Conservation (phyloP, 2,888 invertebrate genomes). For the Emmelina monodactyla region DNA sequence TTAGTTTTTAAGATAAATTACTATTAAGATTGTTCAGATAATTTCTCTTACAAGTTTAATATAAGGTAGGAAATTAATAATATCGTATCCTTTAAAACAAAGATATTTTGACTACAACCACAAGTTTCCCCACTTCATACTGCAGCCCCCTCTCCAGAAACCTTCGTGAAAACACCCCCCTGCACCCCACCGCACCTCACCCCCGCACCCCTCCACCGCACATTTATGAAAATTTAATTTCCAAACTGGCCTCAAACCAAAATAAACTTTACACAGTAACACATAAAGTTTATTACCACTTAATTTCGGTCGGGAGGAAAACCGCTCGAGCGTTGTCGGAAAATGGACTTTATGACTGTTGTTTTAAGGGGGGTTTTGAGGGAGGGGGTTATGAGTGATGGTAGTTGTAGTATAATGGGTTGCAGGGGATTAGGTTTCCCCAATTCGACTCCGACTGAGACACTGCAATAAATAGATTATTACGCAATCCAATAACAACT, state of each 20-base stretch:
- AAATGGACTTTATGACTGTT: conserved; percentile 33
- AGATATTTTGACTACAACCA: too few species aligned
- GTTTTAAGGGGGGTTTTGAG: conserved; percentile 29
- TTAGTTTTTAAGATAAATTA: too few species aligned
- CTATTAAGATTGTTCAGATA: too few species aligned
- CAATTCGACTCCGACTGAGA: conserved; percentile 42
- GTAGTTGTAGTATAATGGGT: conserved; percentile 53
- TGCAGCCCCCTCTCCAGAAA: conserved; percentile 38
- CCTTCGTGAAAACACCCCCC: conserved; percentile 44
- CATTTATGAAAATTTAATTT: conserved; percentile 65
- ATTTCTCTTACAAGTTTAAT: too few species aligned
- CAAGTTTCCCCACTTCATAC: too few species aligned
- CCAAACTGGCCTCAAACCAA: conserved; percentile 43
- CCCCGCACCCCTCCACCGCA: conserved; percentile 22
- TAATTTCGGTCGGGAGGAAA: conserved; percentile 34
- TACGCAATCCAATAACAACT: conserved; percentile 41
- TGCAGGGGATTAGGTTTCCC: conserved; percentile 59
- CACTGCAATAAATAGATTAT: conserved; percentile 54
- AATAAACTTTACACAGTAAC: conserved; percentile 43
- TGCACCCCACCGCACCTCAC: conserved; percentile 16
- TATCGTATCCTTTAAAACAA: too few species aligned
- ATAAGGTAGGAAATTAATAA: too few species aligned
- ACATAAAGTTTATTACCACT: conserved; percentile 45
- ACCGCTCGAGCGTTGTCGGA: conserved; percentile 22
- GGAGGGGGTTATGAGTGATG: conserved; percentile 33